A percentile compares a stretch with the other conserved stretches of the same genome.
Evolutionary conservation across 2,113 vertebrate species (phyloP).

Genomic region (Ceuthmochares aereus): DNA sequence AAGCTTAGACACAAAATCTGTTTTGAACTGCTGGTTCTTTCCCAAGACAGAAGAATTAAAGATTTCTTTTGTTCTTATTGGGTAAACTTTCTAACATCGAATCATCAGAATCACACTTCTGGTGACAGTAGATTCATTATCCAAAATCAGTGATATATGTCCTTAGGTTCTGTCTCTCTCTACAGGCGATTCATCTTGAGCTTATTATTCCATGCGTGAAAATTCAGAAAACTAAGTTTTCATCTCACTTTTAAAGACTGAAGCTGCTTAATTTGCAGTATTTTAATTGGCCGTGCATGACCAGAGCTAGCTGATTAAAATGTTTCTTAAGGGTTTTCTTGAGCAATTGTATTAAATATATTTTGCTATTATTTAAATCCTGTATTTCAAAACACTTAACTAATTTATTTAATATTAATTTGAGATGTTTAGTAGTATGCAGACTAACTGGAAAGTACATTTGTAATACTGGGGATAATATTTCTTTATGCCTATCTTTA

Average conservation of each 20-base stretch:
- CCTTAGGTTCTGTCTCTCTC: background rate
- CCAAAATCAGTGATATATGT: background rate
- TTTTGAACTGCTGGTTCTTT: background rate
- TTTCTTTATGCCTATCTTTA: background rate
- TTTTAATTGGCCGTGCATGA: conserved; percentile 43
- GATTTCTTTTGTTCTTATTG: background rate
- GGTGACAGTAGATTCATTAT: conserved; percentile 22
- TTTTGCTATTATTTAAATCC: background rate
- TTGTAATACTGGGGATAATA: background rate
- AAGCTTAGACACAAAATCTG: background rate
- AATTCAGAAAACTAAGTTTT: conserved; percentile 16
- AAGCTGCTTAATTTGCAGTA: background rate
- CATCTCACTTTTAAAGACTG: background rate
- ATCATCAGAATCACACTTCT: background rate
- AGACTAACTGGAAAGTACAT: background rate
- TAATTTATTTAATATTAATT: background rate
- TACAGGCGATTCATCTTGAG: background rate
- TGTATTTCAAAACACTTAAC: background rate
- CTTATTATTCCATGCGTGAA: conserved; percentile 14
- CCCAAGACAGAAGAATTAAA: background rate
- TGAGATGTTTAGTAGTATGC: background rate
- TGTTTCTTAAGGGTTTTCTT: conserved; percentile 25
- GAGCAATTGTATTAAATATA: conserved; percentile 3
- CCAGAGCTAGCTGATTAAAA: conserved; percentile 25
- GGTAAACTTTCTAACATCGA: background rate